Evolutionary conservation across 2,888 invertebrate species (phyloP).

Genomic region (Cyaniris semiargus): DNA sequence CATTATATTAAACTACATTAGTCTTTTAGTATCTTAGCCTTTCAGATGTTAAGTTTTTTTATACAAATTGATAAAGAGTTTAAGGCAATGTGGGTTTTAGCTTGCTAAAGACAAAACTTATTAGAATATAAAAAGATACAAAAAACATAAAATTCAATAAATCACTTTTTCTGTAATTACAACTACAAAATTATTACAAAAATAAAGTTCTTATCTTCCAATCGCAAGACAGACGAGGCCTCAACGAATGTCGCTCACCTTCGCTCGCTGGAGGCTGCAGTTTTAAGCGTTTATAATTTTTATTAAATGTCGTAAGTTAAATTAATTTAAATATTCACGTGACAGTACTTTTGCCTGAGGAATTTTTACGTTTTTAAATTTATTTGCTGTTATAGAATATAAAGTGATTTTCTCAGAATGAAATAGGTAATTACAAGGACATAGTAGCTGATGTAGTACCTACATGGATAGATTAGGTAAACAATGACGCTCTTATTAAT

Average conservation of each 20-base stretch:
- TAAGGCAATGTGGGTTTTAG: too few species aligned
- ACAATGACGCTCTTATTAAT: too few species aligned
- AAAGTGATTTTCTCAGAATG: background rate
- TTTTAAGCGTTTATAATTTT: background rate
- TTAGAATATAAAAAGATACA: background rate
- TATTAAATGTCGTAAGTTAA: background rate
- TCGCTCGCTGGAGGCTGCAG: background rate
- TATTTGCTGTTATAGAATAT: background rate
- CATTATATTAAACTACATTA: too few species aligned
- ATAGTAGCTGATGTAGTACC: too few species aligned
- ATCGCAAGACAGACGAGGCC: background rate
- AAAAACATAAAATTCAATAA: background rate
- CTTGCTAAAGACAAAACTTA: background rate
- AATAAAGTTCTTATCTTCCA: background rate
- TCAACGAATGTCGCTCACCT: slow-evolving; percentile 13
- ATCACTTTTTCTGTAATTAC: background rate
- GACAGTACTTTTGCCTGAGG: background rate
- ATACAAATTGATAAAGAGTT: too few species aligned
- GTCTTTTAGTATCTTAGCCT: too few species aligned
- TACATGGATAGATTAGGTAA: too few species aligned
- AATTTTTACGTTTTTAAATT: background rate
- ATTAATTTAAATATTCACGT: background rate
- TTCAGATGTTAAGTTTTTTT: too few species aligned
- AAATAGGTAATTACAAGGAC: background rate
- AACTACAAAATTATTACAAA: background rate